Evolutionary conservation across 2,113 vertebrate species (phyloP), one percentile per base, ranked within the genome.

Genomic region (Phaethon lepturus): DNA sequence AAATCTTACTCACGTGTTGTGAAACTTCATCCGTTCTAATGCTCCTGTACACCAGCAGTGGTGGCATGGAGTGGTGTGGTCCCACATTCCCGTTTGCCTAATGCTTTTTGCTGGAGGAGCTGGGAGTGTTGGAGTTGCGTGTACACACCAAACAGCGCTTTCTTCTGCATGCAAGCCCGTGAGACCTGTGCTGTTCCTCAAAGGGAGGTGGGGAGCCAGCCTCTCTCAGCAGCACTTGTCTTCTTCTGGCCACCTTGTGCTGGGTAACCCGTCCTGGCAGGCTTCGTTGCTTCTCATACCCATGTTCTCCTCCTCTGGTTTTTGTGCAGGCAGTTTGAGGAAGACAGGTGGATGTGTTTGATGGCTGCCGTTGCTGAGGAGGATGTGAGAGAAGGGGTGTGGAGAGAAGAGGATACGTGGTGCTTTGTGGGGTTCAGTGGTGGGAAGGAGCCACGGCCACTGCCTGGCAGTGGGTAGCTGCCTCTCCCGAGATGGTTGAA

Each of bases 1-100:
- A 73, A 90, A 52, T 60, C 20, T 53, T 79, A 8, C 20, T 59
- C 0, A 1, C 0, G 0, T 29, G 4, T 38, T 55, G 5, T 49
- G 49, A 20, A 52, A 28, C 35, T 50, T 47, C 1, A 7, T 64
- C 6, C 7, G 2, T 60, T 56, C 28, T 49, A 29, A 33, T 38
- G 22, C 26, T 47, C 4, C 44, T 31, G 10, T 33, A 5, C n/a
- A 16, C 22, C 26, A 42, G 60, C 47, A 52, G 55, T 15, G 25
- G 25, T 90, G 56, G n/a, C 29, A 10, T 38, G 47, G 35, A 76
- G 58, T 17, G 38, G 4, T 25, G 50, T 23, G 33, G 33, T 87
- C 49, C 66, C 35, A 13, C 19, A 9, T 33, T 76, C 9, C 1
- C 8, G 3, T 73, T 83, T 95, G 17, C 28, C 11, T 47, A 0